Base-by-base conservation (phyloP, 64 coral and sea anemone genomes). In the Cladopsammia gracilis region DNA sequence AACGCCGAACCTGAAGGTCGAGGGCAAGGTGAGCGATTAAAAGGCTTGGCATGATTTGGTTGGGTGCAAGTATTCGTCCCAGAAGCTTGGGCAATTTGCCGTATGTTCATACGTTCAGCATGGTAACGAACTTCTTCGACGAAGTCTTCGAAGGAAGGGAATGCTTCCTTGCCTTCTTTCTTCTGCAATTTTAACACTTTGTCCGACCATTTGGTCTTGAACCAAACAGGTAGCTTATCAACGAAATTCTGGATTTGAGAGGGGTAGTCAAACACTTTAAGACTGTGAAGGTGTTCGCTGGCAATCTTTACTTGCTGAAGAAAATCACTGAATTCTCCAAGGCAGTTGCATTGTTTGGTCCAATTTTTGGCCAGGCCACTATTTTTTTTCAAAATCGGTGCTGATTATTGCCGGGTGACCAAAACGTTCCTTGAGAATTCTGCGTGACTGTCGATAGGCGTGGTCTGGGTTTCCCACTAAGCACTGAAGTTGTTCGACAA, bases 331-430 rank as follows among this genome's bases (percentile, higher is more conserved):
- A 43, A n/a, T 62, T 42, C 70, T 79, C 48, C 20, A 90, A 43
- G 71, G 56, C 73, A 12, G 53, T 62, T 34, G 48, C 92, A 71
- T 95, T 73, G 67, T 81, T 96, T 26, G 76, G 61, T 71, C 24
- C 89, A 13, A 96, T 81, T 46, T 86, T 96, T 14, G 94, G 94
- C 94, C 94, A 96, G 58, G 68, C 88, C 2, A 42, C 79, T n/a
- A 95, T 42, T 85, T 77, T 4, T 34, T 65, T 43, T 96, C 83
- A 47, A 96, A 96, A 48, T 86, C 80, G 64, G 89, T 75, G 19
- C 69, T 58, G 5, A 96, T 19, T 83, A 96, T 76, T 15, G 89
- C 84, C 4, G 90, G 50, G 58, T 92, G 57, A 53, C 95, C 90
- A 49, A 92, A 96, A 22, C 95, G 86, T 20, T 92, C 48, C 51